Conservation (phyloP, 2,888 invertebrate genomes). For the Agrochola lychnidis region DNA sequence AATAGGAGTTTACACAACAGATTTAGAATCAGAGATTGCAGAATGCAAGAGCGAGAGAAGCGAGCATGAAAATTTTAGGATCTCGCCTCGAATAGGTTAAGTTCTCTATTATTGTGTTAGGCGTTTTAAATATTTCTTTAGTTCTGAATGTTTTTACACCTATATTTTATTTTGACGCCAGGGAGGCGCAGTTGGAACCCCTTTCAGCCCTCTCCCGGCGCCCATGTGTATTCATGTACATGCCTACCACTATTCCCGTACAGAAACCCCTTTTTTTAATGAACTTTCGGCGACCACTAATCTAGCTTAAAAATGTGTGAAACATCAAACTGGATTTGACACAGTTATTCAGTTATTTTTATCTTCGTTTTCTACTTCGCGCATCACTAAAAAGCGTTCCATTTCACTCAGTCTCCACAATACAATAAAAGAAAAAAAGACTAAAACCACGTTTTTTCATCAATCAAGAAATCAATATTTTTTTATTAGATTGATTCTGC, state of each 20-base stretch:
- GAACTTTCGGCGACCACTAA: background rate
- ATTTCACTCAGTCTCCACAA: conserved; percentile 33
- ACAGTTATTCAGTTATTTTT: conserved; percentile 6
- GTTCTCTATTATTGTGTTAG: too few relatives aligned
- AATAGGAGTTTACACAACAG: too few relatives aligned
- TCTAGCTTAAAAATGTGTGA: background rate
- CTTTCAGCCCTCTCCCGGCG: too few relatives aligned
- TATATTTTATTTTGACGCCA: too few relatives aligned
- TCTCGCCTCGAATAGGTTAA: too few relatives aligned
- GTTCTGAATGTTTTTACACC: too few relatives aligned
- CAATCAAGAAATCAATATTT: conserved; percentile 24
- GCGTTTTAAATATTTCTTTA: too few relatives aligned
- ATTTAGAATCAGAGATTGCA: too few relatives aligned
- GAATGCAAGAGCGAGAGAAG: too few relatives aligned
- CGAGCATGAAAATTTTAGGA: too few relatives aligned
- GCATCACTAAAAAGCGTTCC: conserved; percentile 46
- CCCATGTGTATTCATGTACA: too few relatives aligned
- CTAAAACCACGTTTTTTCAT: background rate
- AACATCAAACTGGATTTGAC: background rate
- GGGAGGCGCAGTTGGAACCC: too few relatives aligned
- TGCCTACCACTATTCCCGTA: background rate
- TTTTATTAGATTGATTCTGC: background rate
- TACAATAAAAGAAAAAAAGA: background rate
- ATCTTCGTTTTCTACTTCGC: background rate
- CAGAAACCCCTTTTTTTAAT: background rate